Conservation (phyloP, 2,797 vertebrate genomes). For the Columba guinea region DNA sequence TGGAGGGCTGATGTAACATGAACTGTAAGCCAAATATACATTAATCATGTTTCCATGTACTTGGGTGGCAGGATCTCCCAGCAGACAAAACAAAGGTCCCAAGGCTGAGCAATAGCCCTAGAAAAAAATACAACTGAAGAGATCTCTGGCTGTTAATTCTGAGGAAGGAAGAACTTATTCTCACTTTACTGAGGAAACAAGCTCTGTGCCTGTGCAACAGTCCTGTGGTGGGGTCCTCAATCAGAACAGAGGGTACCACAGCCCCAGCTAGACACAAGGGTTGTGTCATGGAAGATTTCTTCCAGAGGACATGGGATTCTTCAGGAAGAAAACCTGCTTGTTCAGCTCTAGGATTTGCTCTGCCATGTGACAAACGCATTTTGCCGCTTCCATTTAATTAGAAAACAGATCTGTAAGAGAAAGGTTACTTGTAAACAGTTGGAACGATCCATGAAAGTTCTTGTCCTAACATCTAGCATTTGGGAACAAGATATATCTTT, state of each 20-base stretch:
- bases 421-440: not conserved
- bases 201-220: not conserved
- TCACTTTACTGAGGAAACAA: not conserved
- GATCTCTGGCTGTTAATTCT: not conserved
- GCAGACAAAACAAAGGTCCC: not conserved
- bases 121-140: not conserved
- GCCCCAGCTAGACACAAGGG: not conserved
- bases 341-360: not conserved
- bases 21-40: not conserved
- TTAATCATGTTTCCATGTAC: not conserved
- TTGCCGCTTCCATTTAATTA: not conserved
- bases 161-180: not conserved
- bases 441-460: not conserved
- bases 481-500: not conserved
- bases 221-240: not conserved
- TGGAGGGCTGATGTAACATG: not conserved
- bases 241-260: not conserved
- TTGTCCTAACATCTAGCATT: not conserved
- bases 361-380: not conserved
- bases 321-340: not conserved
- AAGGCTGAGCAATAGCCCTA: not conserved
- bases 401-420: not conserved
- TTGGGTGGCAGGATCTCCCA: not conserved
- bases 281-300: not conserved
- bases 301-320: not conserved